Evolutionary conservation across 2,888 invertebrate genomes (phyloP).

Genomic region (Andrena hattorfiana): DNA sequence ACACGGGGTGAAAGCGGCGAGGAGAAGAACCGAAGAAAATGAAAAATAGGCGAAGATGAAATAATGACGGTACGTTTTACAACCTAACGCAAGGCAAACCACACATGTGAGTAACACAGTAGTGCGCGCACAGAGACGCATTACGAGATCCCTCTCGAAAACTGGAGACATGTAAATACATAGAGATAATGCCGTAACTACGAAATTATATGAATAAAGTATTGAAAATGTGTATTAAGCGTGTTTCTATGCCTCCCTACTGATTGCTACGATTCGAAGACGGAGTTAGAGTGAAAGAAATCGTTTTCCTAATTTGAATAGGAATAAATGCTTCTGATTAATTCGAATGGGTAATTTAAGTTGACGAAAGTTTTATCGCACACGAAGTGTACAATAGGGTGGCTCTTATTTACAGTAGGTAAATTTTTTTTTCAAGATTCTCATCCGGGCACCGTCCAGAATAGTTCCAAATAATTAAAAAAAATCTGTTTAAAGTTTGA

Average conservation of each 20-base stretch:
- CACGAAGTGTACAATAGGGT: too few species aligned
- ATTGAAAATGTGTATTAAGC: constrained; percentile 65
- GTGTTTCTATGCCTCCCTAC: background rate
- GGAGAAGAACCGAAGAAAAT: constrained; percentile 4
- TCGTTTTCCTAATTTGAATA: background rate
- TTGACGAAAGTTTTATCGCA: too few species aligned
- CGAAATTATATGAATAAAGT: constrained; percentile 80
- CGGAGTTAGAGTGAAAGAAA: background rate
- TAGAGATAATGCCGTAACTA: constrained; percentile 77
- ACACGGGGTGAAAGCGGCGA: constrained; percentile 22
- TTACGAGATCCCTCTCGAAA: constrained; percentile 66
- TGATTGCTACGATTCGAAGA: background rate
- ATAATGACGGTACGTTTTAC: constrained; percentile 50
- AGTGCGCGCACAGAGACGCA: constrained; percentile 67
- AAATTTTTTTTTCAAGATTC: too few species aligned
- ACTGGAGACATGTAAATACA: constrained; percentile 75
- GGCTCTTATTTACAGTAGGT: too few species aligned
- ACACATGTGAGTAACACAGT: constrained; percentile 32
- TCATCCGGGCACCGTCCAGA: too few species aligned
- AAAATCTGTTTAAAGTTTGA: too few species aligned
- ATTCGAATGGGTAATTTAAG: too few species aligned
- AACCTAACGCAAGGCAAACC: constrained; percentile 26
- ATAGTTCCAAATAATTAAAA: too few species aligned
- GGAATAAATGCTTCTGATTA: too few species aligned
- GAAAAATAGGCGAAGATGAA: background rate